phyloP scores from a whole-genome alignment of 2,113 vertebrate species.

The Pithys albifrons region DNA sequence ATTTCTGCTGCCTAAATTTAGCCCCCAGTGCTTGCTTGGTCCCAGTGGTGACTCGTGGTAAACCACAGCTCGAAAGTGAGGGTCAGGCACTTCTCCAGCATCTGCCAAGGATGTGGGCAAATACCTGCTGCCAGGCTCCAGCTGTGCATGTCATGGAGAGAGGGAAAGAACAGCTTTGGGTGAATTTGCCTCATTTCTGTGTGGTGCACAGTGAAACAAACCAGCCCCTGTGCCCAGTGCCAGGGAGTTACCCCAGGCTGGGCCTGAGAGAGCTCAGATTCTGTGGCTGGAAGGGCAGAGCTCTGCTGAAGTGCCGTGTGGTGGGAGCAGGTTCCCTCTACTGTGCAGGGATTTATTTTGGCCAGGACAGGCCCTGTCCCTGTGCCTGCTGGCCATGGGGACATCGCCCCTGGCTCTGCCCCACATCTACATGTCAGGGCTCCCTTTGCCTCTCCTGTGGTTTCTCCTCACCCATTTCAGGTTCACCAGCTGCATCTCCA shows the following conservation, averaged over 20 bases:
- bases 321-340: not conserved
- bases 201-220: not conserved
- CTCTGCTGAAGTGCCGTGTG: not conserved
- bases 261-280: not conserved
- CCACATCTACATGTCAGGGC: not conserved
- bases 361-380: not conserved
- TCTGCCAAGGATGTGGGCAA: not conserved
- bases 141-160: not conserved
- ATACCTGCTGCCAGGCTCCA: not conserved
- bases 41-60: not conserved
- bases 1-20: constrained; percentile 19
- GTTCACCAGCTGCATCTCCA: accelerated
- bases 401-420: not conserved
- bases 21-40: not conserved
- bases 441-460: not conserved
- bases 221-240: accelerated
- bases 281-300: not conserved
- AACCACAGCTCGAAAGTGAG: not conserved
- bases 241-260: not conserved
- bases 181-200: not conserved
- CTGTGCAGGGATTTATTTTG: not conserved
- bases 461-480: accelerated
- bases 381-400: not conserved
- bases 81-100: not conserved
- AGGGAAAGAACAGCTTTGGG: not conserved